Conservation (phyloP, 2,888 invertebrate species). For the Meloe dianella region DNA sequence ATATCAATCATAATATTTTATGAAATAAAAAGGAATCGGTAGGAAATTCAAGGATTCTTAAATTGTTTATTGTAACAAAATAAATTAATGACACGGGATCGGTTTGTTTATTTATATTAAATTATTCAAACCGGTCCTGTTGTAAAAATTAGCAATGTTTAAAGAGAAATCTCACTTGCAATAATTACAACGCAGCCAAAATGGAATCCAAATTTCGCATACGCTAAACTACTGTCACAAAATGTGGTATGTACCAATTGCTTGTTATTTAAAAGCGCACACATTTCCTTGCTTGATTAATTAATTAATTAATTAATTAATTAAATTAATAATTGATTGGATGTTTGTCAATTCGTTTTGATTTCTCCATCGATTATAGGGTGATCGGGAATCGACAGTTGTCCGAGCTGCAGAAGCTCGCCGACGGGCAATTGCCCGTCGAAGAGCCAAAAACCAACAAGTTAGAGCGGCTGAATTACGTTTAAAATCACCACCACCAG, state of each 20-base stretch:
- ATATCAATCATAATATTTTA: neutral
- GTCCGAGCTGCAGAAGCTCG: constrained; percentile 69
- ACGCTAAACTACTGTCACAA: constrained; percentile 64
- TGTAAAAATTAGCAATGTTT: constrained; percentile 10
- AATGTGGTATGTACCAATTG: constrained; percentile 41
- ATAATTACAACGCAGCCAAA: constrained; percentile 54
- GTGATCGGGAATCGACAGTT: constrained; percentile 63
- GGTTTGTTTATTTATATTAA: neutral
- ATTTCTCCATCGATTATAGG: constrained; percentile 46
- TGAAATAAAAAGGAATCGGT: neutral
- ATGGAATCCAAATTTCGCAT: constrained; percentile 65
- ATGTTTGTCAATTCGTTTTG: neutral
- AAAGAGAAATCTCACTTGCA: constrained; percentile 20
- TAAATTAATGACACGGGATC: neutral
- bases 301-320: neutral
- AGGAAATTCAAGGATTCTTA: constrained; percentile 1
- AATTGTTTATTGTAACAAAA: neutral
- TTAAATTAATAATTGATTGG: too few relatives aligned
- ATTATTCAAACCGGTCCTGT: constrained; percentile 1
- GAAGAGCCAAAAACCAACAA: constrained; percentile 69
- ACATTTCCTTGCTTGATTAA: neutral
- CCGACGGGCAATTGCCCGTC: constrained; percentile 76
- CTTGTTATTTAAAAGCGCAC: neutral
- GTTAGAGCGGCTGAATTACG: constrained; percentile 61
- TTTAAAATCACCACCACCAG: constrained; percentile 77